Evolutionary conservation across 2,113 vertebrate species (phyloP), one percentile per base, ranked within the genome.

Genomic region (Lamprologus speciosus): DNA sequence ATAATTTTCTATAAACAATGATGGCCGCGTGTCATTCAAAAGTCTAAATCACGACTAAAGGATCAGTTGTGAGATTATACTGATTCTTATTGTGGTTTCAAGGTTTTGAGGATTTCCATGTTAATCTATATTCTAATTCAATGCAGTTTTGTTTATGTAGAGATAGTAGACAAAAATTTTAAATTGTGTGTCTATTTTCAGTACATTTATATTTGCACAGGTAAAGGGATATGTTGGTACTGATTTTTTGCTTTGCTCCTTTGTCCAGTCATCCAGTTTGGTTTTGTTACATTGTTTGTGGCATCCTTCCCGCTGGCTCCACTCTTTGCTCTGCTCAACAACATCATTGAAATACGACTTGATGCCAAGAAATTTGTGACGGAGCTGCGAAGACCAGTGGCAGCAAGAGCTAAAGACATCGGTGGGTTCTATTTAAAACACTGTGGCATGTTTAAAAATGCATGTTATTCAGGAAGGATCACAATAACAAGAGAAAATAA

Each of bases 261-360:
- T 45, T 89, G 78, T 89, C 13, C 95, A 99, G 99, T 99, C 89
- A 99, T 99, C 95, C 99, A 99, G 96, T 99, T 99, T 91, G 99
- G 99, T 7, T 99, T 99, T 55, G 99, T 99, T n/a, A 99, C 99
- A 9, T 79, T 99, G 91, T 99, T 99, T 1, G 99, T 99, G 28
- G 99, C 99, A 0, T 99, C 99, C 87, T 99, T 99, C 89, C 99
- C 99, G 0, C 94, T 99, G 95, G 99, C 99, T 2, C 99, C 99
- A 0, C 95, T 99, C 50, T 99, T 99, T 19, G 99, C 99, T 2
- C 95, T 99, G 79, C 96, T 99, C 58, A 99, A 99, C 95, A 99
- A 99, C 95, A 99, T 99, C 80, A 99, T 99, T 3, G 99, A 99
- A 95, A 99, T 99, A 91, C 97, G 99, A 47, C 97, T 99, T 51